A percentile compares a stretch with the other conserved stretches of the same genome.
Evolutionary conservation across 1,140 invertebrate genomes (phyloP).

Genomic region (Hormaphis cornu): DNA sequence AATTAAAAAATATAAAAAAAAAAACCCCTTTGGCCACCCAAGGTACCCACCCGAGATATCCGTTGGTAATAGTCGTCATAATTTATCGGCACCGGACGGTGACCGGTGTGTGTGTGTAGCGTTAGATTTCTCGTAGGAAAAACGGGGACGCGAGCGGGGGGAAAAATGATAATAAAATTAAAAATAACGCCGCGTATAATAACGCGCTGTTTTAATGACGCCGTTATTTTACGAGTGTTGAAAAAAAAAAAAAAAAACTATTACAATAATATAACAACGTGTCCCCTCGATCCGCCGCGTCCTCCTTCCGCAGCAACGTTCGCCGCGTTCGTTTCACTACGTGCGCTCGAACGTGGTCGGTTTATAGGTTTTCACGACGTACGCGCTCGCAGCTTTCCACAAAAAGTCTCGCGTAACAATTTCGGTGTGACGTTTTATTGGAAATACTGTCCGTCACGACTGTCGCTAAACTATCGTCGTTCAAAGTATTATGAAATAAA

Average conservation of each 20-base stretch:
- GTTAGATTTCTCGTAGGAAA: background rate
- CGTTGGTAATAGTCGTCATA: slow-evolving; percentile 22
- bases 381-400: too few relatives aligned
- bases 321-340: too few relatives aligned
- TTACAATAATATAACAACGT: background rate
- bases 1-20: background rate
- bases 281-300: background rate
- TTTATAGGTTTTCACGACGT: too few relatives aligned
- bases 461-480: too few relatives aligned
- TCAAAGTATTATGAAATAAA: too few relatives aligned
- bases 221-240: background rate
- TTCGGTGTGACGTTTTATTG: too few relatives aligned
- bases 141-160: background rate
- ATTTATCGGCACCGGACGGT: background rate
- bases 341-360: too few relatives aligned
- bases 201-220: background rate
- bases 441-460: too few relatives aligned
- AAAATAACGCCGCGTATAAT: background rate
- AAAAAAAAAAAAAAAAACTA: too few relatives aligned
- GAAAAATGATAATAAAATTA: background rate
- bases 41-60: too few relatives aligned
- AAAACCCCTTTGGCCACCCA: slow-evolving; percentile 10
- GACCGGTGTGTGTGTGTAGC: background rate
- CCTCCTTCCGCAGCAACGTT: background rate
- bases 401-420: too few relatives aligned